phyloP scores from a whole-genome alignment of 2,888 invertebrate genomes.

The Synanthedon vespiformis region DNA sequence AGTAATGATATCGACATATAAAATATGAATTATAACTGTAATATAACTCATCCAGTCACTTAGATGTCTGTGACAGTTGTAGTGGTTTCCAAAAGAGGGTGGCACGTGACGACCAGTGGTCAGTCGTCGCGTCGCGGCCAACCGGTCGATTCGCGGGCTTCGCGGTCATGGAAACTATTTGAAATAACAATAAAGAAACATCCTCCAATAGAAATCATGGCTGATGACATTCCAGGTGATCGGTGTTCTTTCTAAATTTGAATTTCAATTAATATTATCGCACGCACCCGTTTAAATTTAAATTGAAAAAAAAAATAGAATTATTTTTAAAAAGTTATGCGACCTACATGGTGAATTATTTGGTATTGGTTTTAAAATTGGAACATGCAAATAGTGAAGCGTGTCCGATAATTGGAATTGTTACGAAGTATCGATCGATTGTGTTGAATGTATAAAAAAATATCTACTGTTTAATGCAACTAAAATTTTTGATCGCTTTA shows the following conservation, averaged over 20 bases:
- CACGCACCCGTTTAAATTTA: too few species aligned
- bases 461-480: too few species aligned
- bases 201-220: conserved; percentile 22
- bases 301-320: too few species aligned
- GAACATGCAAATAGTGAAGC: not conserved
- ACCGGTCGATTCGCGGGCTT: conserved; percentile 31
- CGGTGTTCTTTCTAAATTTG: conserved; percentile 8
- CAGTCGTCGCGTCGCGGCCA: conserved; percentile 54
- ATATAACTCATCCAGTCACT: conserved; percentile 1
- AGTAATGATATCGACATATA: conserved; percentile 2
- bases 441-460: too few species aligned
- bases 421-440: too few species aligned
- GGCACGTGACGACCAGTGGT: conserved; percentile 45
- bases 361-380: not conserved
- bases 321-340: too few species aligned
- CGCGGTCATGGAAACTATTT: conserved; percentile 29
- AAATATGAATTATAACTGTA: conserved; percentile 10
- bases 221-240: conserved; percentile 62
- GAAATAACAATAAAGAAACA: conserved; percentile 3
- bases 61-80: conserved; percentile 12
- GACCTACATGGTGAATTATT: too few species aligned
- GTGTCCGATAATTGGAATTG: not conserved
- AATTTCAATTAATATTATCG: not conserved
- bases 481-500: too few species aligned
- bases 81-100: conserved; percentile 28